A percentile compares a stretch with the other conserved stretches of the same genome.
Evolutionary conservation across 2,888 invertebrate genomes (phyloP).

Genomic region (Acleris laterana): DNA sequence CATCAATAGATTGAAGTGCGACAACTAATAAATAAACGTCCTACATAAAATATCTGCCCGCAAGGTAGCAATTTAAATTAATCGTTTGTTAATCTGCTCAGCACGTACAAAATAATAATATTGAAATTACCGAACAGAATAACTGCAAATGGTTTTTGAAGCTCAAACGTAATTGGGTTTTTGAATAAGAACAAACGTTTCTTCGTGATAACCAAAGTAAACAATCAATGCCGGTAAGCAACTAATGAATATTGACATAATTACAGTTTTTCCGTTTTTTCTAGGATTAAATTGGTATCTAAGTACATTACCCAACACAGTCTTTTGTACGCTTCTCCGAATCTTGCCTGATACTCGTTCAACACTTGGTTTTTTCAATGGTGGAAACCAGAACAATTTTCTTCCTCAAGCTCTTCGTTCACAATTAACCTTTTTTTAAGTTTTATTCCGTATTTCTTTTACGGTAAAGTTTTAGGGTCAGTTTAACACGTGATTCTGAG

Average conservation of each 20-base stretch:
- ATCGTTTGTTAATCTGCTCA: no score
- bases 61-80: conserved; percentile 40
- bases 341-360: conserved; percentile 64
- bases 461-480: conserved; percentile 13
- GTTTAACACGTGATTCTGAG: conserved; percentile 41
- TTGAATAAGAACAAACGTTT: conserved; percentile 33
- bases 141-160: conserved; percentile 1
- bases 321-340: conserved; percentile 55
- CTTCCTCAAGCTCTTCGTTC: conserved; percentile 39
- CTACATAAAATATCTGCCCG: conserved; percentile 23
- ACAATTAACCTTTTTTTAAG: conserved; percentile 19
- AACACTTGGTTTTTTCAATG: conserved; percentile 72
- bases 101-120: no score
- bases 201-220: conserved; percentile 48
- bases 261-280: conserved; percentile 25
- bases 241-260: conserved; percentile 37
- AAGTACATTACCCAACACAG: conserved; percentile 48
- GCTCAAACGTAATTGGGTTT: conserved; percentile 7
- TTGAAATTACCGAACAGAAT: no score
- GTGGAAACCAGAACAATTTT: conserved; percentile 60
- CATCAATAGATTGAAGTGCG: conserved; percentile 21
- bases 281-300: conserved; percentile 14
- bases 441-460: conserved; percentile 1
- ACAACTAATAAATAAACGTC: conserved; percentile 28
- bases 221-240: conserved; percentile 62